Conservation (phyloP, 2,797 vertebrate species). For the Eurystomus glaucurus region DNA sequence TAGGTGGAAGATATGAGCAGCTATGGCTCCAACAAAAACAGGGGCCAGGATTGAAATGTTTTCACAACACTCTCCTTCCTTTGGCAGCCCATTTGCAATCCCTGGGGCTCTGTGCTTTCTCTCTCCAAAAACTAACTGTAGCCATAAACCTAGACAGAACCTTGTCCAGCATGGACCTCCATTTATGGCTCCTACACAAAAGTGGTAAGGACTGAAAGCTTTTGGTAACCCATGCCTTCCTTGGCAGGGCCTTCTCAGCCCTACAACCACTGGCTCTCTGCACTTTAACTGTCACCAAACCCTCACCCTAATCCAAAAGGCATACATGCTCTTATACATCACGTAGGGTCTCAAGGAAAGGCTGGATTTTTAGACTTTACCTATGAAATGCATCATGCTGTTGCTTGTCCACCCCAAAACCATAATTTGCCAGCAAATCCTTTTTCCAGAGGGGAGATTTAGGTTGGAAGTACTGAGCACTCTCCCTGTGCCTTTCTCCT, state of each 20-base stretch:
- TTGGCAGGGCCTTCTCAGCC: background rate
- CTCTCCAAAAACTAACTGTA: background rate
- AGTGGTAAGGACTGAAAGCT: background rate
- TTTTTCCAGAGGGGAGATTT: background rate
- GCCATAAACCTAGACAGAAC: background rate
- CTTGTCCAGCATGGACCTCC: background rate
- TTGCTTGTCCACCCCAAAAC: background rate
- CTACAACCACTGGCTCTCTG: too few species aligned
- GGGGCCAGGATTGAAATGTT: background rate
- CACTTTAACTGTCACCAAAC: background rate
- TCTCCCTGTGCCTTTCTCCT: background rate
- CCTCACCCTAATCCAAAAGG: background rate
- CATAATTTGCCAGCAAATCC: background rate
- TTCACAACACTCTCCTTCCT: background rate
- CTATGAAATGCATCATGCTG: background rate
- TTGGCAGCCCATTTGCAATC: background rate
- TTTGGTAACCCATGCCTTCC: background rate
- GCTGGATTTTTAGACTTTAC: background rate
- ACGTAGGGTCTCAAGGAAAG: background rate
- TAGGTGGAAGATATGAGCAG: background rate
- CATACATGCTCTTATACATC: rapidly evolving
- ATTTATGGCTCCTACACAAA: background rate
- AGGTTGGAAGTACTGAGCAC: background rate
- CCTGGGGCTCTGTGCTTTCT: background rate
- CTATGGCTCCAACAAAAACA: background rate